These are phyloP conservation scores for Echinops telfairi DNA, from an alignment of 2,113 vertebrate species.

Conservation along the genomic window DNA sequence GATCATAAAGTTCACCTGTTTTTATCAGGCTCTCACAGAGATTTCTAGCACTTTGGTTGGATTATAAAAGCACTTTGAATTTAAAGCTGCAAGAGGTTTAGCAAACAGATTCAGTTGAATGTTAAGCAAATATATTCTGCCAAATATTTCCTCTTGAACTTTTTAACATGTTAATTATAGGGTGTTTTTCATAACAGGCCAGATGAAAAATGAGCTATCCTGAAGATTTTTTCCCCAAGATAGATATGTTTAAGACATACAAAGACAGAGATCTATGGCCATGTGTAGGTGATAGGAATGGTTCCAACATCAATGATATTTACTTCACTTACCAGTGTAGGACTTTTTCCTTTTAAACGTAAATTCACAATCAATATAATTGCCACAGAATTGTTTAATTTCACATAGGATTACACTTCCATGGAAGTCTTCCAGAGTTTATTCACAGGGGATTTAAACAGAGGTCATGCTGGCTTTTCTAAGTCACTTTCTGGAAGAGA, in stretches of 20 bases:
- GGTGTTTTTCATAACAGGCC: conserved; percentile 3
- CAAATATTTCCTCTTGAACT: conserved; percentile 24
- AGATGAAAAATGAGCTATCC: conserved; percentile 3
- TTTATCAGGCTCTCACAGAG: not conserved
- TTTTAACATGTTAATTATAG: not conserved
- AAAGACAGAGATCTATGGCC: not conserved
- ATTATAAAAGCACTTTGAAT: not conserved
- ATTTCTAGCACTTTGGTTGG: not conserved
- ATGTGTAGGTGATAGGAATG: not conserved
- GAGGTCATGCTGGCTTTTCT: conserved; percentile 55
- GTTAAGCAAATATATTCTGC: not conserved
- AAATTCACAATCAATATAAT: conserved; percentile 53
- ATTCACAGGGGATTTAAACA: conserved; percentile 24
- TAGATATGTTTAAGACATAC: not conserved
- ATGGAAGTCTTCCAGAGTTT: conserved; percentile 43
- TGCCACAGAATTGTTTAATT: conserved; percentile 4
- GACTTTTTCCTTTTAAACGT: not conserved
- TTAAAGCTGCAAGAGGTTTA: not conserved
- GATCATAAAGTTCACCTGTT: not conserved
- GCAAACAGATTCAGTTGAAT: not conserved
- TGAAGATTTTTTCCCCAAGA: not conserved
- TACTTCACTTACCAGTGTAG: not conserved
- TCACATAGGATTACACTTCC: conserved; percentile 41
- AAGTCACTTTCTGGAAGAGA: conserved; percentile 57
- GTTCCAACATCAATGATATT: not conserved